Evolutionary conservation across 2,113 vertebrate genomes (phyloP).

Genomic region (Rhizomys pruinosus): DNA sequence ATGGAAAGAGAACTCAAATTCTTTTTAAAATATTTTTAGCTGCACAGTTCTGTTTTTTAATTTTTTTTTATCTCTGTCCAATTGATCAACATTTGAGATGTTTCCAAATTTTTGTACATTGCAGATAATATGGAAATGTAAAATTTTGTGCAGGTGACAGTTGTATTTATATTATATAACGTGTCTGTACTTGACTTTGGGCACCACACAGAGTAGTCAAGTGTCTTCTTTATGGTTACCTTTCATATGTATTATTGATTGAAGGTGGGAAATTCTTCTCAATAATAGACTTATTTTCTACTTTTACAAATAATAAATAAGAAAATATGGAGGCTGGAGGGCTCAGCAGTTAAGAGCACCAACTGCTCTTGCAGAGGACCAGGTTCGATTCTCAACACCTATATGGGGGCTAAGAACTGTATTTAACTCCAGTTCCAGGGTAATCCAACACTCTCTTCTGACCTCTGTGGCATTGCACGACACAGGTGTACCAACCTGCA

Average conservation of each 20-base stretch:
- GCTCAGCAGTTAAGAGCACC: no score
- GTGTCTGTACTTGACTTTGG: background rate
- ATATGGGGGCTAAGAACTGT: no score
- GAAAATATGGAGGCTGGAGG: background rate
- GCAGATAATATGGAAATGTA: background rate
- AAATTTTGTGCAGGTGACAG: background rate
- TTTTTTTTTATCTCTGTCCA: background rate
- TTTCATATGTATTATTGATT: background rate
- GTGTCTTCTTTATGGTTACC: background rate
- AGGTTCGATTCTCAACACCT: no score
- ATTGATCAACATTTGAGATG: background rate
- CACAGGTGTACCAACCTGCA: no score
- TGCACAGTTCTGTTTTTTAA: no score
- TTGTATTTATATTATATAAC: background rate
- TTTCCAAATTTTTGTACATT: background rate
- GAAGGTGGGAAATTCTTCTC: conserved; percentile 30
- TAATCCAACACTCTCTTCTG: no score
- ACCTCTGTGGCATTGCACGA: no score
- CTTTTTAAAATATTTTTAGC: no score
- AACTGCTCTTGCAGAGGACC: no score
- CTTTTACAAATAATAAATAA: background rate
- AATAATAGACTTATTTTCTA: conserved; percentile 35
- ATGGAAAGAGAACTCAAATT: background rate
- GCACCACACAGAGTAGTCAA: background rate
- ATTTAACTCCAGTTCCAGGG: no score